phyloP scores from a whole-genome alignment of 2,888 invertebrate species.

The Cetonia aurata region DNA sequence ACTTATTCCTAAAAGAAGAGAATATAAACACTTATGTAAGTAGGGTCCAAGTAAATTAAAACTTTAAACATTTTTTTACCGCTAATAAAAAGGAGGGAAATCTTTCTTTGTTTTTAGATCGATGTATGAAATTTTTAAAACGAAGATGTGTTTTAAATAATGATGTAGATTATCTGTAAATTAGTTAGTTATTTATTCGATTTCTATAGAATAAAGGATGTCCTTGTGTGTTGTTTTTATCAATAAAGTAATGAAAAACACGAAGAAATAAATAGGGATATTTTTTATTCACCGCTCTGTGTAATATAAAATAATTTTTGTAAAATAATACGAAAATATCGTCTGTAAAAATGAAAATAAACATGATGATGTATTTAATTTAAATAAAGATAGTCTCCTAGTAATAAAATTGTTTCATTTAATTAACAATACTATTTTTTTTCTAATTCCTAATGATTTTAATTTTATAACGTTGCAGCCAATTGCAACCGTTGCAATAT shows the following conservation, averaged over 20 bases:
- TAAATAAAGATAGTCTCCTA: constrained; percentile 35
- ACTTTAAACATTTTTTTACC: constrained; percentile 31
- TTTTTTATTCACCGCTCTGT: constrained; percentile 1
- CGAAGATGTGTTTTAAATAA: constrained; percentile 8
- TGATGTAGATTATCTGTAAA: constrained; percentile 31
- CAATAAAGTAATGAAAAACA: neutral
- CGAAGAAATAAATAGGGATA: constrained; percentile 1
- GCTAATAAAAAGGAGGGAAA: neutral
- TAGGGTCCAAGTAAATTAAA: constrained; percentile 25
- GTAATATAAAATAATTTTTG: constrained; percentile 6
- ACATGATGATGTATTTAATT: constrained; percentile 18
- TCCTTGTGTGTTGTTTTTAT: neutral
- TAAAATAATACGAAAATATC: constrained; percentile 14
- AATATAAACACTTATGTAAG: constrained; percentile 9
- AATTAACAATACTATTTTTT: no score
- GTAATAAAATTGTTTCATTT: constrained; percentile 1
- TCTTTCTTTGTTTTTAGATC: neutral
- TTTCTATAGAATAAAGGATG: constrained; percentile 12
- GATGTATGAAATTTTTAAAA: constrained; percentile 10
- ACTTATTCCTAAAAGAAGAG: constrained; percentile 17
- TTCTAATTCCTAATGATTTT: no score
- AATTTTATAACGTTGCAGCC: neutral
- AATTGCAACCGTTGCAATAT: no score
- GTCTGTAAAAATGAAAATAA: constrained; percentile 24
- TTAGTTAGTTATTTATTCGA: constrained; percentile 28